Evolutionary conservation across 2,113 vertebrate genomes (phyloP).

Genomic region (Ctenomys sociabilis): DNA sequence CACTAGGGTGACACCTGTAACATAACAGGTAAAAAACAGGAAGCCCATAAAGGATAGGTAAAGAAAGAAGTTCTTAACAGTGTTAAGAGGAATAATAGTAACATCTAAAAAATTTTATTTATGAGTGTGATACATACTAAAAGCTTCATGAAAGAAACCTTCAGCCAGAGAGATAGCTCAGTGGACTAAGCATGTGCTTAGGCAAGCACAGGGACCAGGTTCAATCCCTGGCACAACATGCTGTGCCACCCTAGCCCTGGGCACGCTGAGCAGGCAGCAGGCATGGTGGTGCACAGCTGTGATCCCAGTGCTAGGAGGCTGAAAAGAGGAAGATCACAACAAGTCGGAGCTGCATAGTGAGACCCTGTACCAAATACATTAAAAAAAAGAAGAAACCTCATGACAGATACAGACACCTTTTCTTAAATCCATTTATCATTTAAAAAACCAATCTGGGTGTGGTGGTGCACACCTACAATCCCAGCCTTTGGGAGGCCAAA

Average conservation of each 20-base stretch:
- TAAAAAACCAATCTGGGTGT: not conserved
- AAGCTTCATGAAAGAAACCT: not conserved
- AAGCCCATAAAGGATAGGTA: not conserved
- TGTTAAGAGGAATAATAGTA: not conserved
- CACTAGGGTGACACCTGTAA: not conserved
- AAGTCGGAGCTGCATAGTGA: too few species aligned
- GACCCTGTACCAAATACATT: too few species aligned
- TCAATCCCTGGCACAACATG: too few species aligned
- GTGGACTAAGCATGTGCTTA: too few species aligned
- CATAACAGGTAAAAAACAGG: not conserved
- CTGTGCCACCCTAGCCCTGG: too few species aligned
- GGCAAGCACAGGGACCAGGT: too few species aligned
- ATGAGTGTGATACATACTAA: not conserved
- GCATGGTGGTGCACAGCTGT: too few species aligned
- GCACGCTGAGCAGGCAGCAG: too few species aligned
- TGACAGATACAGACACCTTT: not conserved
- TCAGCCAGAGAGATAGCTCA: too few species aligned
- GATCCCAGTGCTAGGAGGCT: too few species aligned
- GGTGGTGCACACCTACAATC: not conserved
- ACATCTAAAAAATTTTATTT: not conserved
- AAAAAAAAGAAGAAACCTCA: not conserved
- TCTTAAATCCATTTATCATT: slow-evolving; percentile 11
- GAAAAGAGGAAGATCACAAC: too few species aligned
- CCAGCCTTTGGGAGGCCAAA: not conserved
- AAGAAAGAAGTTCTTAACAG: not conserved